A percentile compares a stretch with the other conserved stretches of the same genome.
Evolutionary conservation across 2,113 vertebrate genomes (phyloP).

Genomic region (Melanerpes aurifrons): DNA sequence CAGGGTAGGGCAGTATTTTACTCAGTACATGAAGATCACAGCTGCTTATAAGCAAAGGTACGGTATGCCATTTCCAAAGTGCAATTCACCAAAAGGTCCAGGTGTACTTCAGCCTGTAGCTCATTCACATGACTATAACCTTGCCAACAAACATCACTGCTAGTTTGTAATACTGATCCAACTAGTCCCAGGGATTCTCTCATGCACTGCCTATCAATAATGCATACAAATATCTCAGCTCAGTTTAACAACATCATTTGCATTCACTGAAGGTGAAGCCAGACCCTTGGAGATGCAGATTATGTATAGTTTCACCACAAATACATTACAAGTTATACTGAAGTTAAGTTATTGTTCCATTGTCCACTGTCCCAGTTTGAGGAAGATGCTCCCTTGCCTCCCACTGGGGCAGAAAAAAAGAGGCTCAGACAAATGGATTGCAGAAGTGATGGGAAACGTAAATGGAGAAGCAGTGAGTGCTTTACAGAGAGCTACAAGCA

Average conservation of each 20-base stretch:
- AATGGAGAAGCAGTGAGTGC: no score
- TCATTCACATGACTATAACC: rapidly evolving
- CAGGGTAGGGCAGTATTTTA: neutral
- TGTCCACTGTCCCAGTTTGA: neutral
- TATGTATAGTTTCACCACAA: neutral
- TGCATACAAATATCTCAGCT: neutral
- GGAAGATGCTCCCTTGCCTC: no score
- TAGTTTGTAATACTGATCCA: neutral
- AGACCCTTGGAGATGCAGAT: neutral
- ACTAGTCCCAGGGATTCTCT: neutral
- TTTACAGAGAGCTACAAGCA: no score
- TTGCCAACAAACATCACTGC: rapidly evolving
- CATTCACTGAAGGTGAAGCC: neutral
- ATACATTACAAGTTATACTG: neutral
- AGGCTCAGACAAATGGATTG: no score
- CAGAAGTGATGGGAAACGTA: no score
- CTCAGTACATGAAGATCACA: neutral
- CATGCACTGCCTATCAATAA: neutral
- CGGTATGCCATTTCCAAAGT: neutral
- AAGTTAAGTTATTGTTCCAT: neutral
- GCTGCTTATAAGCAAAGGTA: neutral
- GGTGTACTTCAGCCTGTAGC: neutral
- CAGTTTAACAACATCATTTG: neutral
- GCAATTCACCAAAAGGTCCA: neutral
- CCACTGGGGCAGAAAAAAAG: no score